Evolutionary conservation across 2,113 vertebrate species (phyloP), one percentile per base, ranked within the genome.

Genomic region (Nothocercus julius): DNA sequence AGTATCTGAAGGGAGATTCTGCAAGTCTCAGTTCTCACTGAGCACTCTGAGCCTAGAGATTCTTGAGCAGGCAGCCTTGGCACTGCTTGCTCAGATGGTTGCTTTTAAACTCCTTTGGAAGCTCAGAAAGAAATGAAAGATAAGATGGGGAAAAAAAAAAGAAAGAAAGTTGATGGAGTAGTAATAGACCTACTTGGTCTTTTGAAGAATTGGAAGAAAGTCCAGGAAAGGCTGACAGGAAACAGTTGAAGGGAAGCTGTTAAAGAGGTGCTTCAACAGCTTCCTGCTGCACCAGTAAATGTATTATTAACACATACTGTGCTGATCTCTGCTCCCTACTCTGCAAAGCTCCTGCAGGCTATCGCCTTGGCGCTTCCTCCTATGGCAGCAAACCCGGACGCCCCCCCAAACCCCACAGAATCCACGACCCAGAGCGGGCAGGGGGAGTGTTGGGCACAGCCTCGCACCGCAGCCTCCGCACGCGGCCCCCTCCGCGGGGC

Each of bases 111-210:
- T 32, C 19, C 47, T 61, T 53, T 30, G 34, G 28, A 38, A 90
- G 62, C 27, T 30, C 1, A 82, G 20, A 61, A 6, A 85, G 36
- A 42, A 68, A 61, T 8, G 16, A 51, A 84, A 70, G 20, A 8
- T 4, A 51, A 51, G 14, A n/a, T 5, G 15, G 45, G 45, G 15
- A 15, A 15, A 47, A 47, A 47, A 47, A 19, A 47, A 47, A 47
- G 9, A 42, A 21, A 20, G 44, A 5, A 49, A 34, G 10, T 8
- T 7, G 8, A 47, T 45, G 40, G 12, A 0, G 0, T 1, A 44
- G 79, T 15, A 61, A 30, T 0, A 56, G 36, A 36, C 6, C 38
- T 42, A 38, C 38, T 30, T 18, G 21, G 47, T 49, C 47, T 49
- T 4, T 49, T 49, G 32, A 5, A 5, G 18, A 49, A 9, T 5